Evolutionary conservation across 2,113 vertebrate species (phyloP), one percentile per base, ranked within the genome.

Genomic region (Pterophyllum scalare): DNA sequence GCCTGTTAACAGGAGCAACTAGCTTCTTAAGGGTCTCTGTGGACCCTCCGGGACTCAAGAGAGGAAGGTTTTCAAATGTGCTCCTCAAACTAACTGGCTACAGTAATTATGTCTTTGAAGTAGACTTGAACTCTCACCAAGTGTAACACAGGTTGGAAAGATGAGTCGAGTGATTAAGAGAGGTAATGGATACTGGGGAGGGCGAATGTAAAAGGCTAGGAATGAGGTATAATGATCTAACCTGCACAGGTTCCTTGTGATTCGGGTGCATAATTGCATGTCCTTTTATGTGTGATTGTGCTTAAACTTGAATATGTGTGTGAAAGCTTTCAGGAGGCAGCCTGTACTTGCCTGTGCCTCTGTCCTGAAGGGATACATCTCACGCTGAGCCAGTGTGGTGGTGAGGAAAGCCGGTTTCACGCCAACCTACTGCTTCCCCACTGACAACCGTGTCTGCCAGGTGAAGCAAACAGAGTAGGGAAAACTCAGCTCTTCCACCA

Each of bases 381-480:
- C 57, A 8, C 5, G 3, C 58, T 59, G 77, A 84, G 62, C 49
- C 70, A 77, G 58, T 84, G 80, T 75, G 84, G 59, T 79, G 83
- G 86, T 7, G 43, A 79, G 58, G 61, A 87, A 88, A 87, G 74
- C 59, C 33, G 3, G 17, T 86, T 91, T 92, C 85, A 88, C 26
- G 40, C 88, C 79, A 81, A 78, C 72, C 84, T 52, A 61, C 61
- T 43, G 6, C 81, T 81, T 83, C 78, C 62, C 80, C 38, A 26
- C 52, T 89, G 89, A 91, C 83, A 33, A 1, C 31, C 31, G 80
- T 83, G 85, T 83, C 84, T 86, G 85, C 81, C 88, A 91, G 86
- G 83, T 87, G 82, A 83, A 83, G 9, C 80, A 46, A 79, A 62
- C 65, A 58, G 76, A 81, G 61, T 56, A 56, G 38, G 82, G 22